phyloP scores from a whole-genome alignment of 2,113 vertebrate genomes.

The Coptodon rendalli region DNA sequence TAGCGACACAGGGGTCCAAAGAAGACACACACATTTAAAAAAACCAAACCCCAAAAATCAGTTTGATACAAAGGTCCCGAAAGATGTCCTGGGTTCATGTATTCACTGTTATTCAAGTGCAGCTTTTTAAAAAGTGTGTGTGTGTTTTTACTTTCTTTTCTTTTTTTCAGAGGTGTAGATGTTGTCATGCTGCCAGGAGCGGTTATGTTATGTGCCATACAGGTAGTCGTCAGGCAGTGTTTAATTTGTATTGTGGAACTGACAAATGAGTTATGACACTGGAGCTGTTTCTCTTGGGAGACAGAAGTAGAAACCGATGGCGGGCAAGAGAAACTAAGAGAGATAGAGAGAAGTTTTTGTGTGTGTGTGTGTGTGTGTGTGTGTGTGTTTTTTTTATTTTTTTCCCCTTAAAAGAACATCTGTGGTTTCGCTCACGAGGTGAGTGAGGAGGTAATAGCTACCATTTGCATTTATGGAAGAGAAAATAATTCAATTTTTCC shows the following conservation, averaged over 20 bases:
- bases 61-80: not conserved
- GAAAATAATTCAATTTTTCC: conserved; percentile 16
- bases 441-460: conserved; percentile 32
- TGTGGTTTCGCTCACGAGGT: conserved; percentile 40
- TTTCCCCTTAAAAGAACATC: conserved; percentile 12
- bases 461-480: conserved; percentile 42
- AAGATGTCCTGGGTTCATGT: not conserved
- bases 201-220: conserved; percentile 62
- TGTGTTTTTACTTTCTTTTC: not conserved
- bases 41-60: not conserved
- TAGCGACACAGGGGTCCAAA: not conserved
- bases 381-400: not conserved
- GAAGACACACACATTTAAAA: not conserved
- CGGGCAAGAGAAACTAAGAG: conserved; percentile 32
- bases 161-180: conserved; percentile 20
- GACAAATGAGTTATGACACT: conserved; percentile 72
- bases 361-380: not conserved
- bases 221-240: conserved; percentile 65
- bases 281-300: conserved; percentile 54
- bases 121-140: not conserved
- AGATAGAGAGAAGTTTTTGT: not conserved
- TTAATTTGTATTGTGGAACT: conserved; percentile 71
- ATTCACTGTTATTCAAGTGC: not conserved
- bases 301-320: conserved; percentile 48
- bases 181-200: conserved; percentile 59